Evolutionary conservation across 2,797 vertebrate species (phyloP).

Genomic region (Sphenodon punctatus): DNA sequence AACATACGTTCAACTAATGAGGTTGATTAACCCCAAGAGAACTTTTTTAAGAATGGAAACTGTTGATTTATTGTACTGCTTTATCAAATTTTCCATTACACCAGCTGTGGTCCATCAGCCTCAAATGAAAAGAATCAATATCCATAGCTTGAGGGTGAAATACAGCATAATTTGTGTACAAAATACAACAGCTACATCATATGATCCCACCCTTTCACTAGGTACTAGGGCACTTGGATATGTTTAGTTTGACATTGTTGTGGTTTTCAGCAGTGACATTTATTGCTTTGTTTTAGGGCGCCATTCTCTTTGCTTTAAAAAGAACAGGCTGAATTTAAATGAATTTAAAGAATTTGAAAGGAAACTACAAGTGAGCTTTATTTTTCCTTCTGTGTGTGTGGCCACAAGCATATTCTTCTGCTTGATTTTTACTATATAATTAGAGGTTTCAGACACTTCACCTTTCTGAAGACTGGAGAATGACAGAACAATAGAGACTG

Average conservation of each 20-base stretch:
- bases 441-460: too few relatives aligned
- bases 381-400: neutral
- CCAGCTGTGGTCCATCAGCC: conserved; percentile 30
- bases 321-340: neutral
- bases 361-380: neutral
- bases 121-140: conserved; percentile 21
- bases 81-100: conserved; percentile 58
- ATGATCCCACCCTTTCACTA: neutral
- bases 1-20: neutral
- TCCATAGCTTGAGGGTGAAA: conserved; percentile 22
- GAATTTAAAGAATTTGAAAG: neutral
- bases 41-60: neutral
- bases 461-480: too few relatives aligned
- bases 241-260: neutral
- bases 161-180: conserved; percentile 17
- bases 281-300: neutral
- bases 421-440: too few relatives aligned
- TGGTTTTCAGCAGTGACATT: neutral
- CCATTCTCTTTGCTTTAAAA: neutral
- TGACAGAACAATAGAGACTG: too few relatives aligned
- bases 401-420: too few relatives aligned
- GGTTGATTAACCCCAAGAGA: neutral
- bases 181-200: conserved; percentile 20
- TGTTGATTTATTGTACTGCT: neutral
- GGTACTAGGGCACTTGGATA: too few relatives aligned